Conservation (phyloP, 2,888 invertebrate genomes). For the Drosophila nr. perissopoda region DNA sequence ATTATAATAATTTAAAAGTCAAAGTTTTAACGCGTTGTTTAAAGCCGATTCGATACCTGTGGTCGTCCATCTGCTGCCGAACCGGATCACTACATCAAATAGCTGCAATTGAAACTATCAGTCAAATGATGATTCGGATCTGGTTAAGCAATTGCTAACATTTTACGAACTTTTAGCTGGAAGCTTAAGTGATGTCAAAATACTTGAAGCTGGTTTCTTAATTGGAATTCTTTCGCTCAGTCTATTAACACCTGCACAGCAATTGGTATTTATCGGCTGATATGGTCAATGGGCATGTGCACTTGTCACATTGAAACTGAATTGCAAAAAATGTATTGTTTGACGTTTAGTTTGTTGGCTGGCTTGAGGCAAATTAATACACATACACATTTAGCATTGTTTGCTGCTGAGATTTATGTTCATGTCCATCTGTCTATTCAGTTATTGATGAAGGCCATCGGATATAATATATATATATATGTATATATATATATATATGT, state of each 20-base stretch:
- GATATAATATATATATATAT: too few species aligned
- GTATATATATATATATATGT: slow-evolving; percentile 5
- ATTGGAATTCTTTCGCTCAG: background rate
- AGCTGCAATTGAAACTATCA: background rate
- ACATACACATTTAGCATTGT: slow-evolving; percentile 36
- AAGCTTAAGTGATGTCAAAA: background rate
- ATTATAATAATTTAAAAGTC: background rate
- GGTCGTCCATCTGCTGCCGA: background rate
- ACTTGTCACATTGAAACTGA: background rate
- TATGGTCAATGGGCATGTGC: background rate
- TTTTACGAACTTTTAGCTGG: background rate
- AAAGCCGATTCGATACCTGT: background rate
- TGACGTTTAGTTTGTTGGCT: background rate
- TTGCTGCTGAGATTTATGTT: slow-evolving; percentile 31
- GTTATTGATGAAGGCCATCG: background rate
- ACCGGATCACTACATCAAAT: background rate
- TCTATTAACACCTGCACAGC: slow-evolving; percentile 1
- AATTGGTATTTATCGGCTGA: slow-evolving; percentile 2
- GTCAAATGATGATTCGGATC: background rate
- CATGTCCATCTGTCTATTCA: background rate
- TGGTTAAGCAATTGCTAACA: background rate
- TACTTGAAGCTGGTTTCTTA: background rate
- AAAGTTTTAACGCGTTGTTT: background rate
- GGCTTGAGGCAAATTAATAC: slow-evolving; percentile 11
- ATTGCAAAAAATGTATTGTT: background rate